Evolutionary conservation across 2,113 vertebrate species (phyloP), one percentile per base, ranked within the genome.

Genomic region (Archilochus colubris): DNA sequence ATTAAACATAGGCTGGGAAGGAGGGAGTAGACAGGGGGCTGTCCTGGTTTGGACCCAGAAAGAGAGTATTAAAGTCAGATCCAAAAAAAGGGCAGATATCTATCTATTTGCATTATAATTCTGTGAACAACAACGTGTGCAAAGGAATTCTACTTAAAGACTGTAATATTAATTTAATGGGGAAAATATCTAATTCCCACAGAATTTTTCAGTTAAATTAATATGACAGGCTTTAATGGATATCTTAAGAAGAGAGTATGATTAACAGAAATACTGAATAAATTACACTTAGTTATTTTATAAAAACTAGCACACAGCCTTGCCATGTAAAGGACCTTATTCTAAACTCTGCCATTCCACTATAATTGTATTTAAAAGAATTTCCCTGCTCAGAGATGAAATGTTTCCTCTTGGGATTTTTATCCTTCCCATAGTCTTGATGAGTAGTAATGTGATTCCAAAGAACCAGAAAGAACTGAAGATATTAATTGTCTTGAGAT

Each of bases 191-290:
- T 94, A 97, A 97, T 97, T 97, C 93, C 93, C 93, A 95, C 75
- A 91, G 91, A 98, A 96, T 97, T 97, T 97, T 97, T 97, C 97
- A 97, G 91, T 98, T 96, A 97, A 97, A 97, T 97, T 96, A 97
- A 91, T 89, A 78, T 54, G 95, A 96, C 96, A 89, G 89, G 31
- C 68, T 96, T 96, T 97, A 97, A 96, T 96, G 80, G 96, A 88
- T 96, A 97, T 96, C 95, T 96, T 96, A 97, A 96, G 94, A 90
- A 96, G 95, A 88, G 67, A 94, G 85, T 24, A 38, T 1, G n/a
- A 97, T 96, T 93, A 97, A 92, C 92, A 92, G 95, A 96, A 97
- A 94, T 83, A 92, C 33, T 69, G 68, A 86, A 95, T 97, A 96
- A 95, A 98, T 97, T 97, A 95, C 89, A 91, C 83, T 95, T 94